Percentiles rank a stretch among this genome's conserved stretches.
phyloP scores from a whole-genome alignment of 1,140 invertebrate species.

The Drosophila sulfurigaster region DNA sequence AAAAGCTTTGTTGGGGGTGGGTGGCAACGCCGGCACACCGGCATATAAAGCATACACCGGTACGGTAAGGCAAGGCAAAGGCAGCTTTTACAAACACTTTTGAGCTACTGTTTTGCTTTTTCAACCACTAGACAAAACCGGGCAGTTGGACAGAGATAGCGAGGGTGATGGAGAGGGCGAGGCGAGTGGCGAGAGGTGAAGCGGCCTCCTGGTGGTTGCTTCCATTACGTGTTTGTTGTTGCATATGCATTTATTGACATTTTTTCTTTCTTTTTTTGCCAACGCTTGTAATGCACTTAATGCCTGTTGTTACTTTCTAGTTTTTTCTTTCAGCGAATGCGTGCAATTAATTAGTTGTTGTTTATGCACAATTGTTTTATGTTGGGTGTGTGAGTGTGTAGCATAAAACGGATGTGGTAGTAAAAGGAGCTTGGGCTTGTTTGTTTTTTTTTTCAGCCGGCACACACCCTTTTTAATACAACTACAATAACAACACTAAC shows the following conservation, averaged over 20 bases:
- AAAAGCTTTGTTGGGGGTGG: constrained; percentile 52
- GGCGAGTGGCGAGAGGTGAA: constrained; percentile 3
- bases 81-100: constrained; percentile 43
- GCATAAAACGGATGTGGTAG: constrained; percentile 53
- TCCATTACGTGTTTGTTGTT: constrained; percentile 57
- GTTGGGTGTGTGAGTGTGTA: constrained; percentile 3
- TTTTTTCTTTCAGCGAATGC: constrained; percentile 39
- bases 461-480: constrained; percentile 67
- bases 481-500: constrained; percentile 22
- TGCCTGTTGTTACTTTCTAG: constrained; percentile 47
- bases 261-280: constrained; percentile 58
- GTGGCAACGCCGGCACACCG: constrained; percentile 52
- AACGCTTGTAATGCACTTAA: constrained; percentile 50
- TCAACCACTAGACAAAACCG: constrained; percentile 33
- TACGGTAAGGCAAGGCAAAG: constrained; percentile 31
- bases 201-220: constrained; percentile 71
- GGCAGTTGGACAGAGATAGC: constrained; percentile 13
- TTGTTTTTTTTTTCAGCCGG: constrained; percentile 47
- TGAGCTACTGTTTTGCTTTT: constrained; percentile 58
- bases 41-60: constrained; percentile 18
- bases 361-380: constrained; percentile 34
- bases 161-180: constrained; percentile 3
- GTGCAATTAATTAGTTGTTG: constrained; percentile 70
- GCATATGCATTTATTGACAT: constrained; percentile 80
- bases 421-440: constrained; percentile 37